phyloP scores from a whole-genome alignment of 2,888 invertebrate genomes.

The Chaitophorus viminalis region DNA sequence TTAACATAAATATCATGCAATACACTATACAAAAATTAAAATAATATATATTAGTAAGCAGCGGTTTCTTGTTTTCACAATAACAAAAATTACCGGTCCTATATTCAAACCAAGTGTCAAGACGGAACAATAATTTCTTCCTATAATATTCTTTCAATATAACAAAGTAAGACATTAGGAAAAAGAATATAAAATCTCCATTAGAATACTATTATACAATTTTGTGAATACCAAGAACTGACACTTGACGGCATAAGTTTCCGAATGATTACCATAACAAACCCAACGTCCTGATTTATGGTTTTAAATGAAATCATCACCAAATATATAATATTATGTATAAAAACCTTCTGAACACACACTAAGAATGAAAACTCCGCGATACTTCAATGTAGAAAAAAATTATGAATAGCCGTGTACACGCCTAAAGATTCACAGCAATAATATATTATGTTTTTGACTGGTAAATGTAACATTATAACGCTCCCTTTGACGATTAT shows the following conservation, averaged over 20 bases:
- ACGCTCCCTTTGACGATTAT: constrained; percentile 16
- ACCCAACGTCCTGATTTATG: constrained; percentile 51
- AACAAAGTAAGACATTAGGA: neutral
- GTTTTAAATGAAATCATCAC: constrained; percentile 50
- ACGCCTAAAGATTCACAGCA: constrained; percentile 11
- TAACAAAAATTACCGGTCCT: neutral
- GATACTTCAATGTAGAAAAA: neutral
- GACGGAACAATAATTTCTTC: neutral
- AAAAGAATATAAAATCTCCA: neutral
- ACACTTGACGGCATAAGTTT: neutral
- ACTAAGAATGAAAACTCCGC: constrained; percentile 7
- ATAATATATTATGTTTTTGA: constrained; percentile 47
- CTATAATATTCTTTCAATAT: neutral
- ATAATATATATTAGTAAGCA: too few relatives aligned
- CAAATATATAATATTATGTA: neutral
- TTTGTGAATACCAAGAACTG: neutral
- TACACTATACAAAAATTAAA: too few relatives aligned
- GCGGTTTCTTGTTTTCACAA: neutral
- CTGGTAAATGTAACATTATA: constrained; percentile 19
- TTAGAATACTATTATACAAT: constrained; percentile 9
- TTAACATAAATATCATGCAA: too few relatives aligned
- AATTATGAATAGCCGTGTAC: constrained; percentile 7
- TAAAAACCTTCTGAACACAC: neutral
- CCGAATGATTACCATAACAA: constrained; percentile 47
- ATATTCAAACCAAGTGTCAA: neutral